Evolutionary conservation across 2,797 vertebrate species (phyloP).

Genomic region (Poecilia gillii): DNA sequence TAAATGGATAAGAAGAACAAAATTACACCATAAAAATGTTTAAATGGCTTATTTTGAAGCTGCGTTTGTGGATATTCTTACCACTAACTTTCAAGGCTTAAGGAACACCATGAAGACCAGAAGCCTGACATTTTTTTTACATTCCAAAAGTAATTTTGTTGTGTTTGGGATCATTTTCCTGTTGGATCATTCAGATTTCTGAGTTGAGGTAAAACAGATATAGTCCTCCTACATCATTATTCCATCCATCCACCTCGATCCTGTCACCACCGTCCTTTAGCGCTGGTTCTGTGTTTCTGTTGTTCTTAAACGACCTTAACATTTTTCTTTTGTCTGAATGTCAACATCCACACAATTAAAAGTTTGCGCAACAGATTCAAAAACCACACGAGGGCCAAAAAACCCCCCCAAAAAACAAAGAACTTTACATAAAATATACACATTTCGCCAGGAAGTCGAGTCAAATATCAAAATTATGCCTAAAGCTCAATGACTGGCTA

Average conservation of each 20-base stretch:
- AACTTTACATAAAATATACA: not conserved
- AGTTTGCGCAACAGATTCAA: not conserved
- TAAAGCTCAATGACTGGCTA: not conserved
- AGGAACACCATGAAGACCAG: not conserved
- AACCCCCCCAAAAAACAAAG: not conserved
- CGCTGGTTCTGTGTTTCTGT: not conserved
- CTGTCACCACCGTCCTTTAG: not conserved
- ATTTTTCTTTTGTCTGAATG: not conserved
- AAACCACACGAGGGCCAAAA: not conserved
- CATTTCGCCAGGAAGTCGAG: not conserved
- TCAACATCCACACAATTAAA: not conserved
- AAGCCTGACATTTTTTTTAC: not conserved
- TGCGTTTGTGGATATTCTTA: not conserved
- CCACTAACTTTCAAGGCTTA: not conserved
- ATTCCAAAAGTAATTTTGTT: not conserved
- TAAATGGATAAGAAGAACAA: not conserved
- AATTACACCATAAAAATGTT: not conserved
- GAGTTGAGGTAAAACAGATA: not conserved
- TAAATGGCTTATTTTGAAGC: constrained; percentile 6
- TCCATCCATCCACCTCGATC: not conserved
- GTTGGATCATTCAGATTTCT: not conserved
- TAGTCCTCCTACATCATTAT: not conserved
- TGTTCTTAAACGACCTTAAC: not conserved
- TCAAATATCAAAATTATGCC: not conserved
- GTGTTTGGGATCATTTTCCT: not conserved